A percentile compares a stretch with the other conserved stretches of the same genome.
Evolutionary conservation across 2,888 invertebrate species (phyloP).

Genomic region (Scrobipalpa atriplicella): DNA sequence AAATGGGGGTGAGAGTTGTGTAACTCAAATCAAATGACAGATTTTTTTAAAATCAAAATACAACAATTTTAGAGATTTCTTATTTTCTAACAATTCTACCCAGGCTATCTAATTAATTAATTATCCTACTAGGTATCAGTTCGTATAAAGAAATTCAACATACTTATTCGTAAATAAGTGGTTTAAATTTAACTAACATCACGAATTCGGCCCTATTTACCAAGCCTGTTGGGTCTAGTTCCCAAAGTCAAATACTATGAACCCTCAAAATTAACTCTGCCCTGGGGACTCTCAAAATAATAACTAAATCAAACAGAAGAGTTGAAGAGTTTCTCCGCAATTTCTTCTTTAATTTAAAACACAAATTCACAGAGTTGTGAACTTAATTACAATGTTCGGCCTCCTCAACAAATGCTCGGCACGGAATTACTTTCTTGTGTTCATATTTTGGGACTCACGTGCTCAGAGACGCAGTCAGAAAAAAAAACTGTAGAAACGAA

Average conservation of each 20-base stretch:
- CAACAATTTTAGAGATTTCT: too few relatives aligned
- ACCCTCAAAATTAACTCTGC: conserved; percentile 12
- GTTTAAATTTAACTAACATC: neutral
- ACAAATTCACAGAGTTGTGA: conserved; percentile 51
- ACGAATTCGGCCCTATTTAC: neutral
- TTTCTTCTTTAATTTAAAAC: conserved; percentile 38
- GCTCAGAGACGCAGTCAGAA: neutral
- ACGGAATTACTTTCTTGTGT: conserved; percentile 28
- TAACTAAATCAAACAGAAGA: conserved; percentile 56
- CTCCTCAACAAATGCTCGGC: conserved; percentile 23
- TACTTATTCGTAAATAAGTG: neutral
- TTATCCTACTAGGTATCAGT: too few relatives aligned
- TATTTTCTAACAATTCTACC: too few relatives aligned
- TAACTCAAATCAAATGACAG: too few relatives aligned
- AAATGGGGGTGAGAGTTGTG: too few relatives aligned
- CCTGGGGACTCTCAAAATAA: conserved; percentile 2
- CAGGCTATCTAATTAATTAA: too few relatives aligned
- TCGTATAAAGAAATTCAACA: too few relatives aligned
- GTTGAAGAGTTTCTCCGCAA: conserved; percentile 46
- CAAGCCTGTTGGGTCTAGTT: neutral
- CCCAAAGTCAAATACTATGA: conserved; percentile 1
- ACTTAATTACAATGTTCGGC: conserved; percentile 47
- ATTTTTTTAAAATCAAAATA: too few relatives aligned
- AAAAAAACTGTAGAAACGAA: too few relatives aligned
- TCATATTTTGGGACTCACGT: conserved; percentile 28